Evolutionary conservation across 1,140 invertebrate genomes (phyloP), one percentile per base, ranked within the genome.

Genomic region (Varroa destructor): DNA sequence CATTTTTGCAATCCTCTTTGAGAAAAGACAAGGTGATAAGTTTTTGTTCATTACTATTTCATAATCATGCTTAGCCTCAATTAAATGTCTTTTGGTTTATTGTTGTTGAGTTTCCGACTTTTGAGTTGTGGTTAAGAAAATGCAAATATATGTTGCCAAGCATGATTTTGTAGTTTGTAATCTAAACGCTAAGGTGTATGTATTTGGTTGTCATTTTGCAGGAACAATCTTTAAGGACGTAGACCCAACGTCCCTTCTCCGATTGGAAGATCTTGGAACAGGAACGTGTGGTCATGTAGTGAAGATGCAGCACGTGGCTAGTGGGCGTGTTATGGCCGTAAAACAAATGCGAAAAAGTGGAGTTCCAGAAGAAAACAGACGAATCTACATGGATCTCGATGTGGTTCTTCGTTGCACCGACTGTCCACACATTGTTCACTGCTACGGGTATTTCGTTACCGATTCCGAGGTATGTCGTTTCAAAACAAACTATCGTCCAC

Each of bases 341-440:
- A 98, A 98, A 87, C 93, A 98, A 89, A 99, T 99, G 94, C 84
- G 94, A 73, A 85, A 93, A 56, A 95, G 93, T 8, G 91, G 93
- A 12, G 97, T 97, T 79, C 86, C 86, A 14, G 94, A 98, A 79
- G 95, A 98, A 81, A 96, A 94, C 73, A 97, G 97, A 81, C 85
- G 94, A 75, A 97, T 99, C 71, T 89, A 96, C 64, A 98, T 97
- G 92, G 96, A 99, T 82, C 83, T 99, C 74, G 93, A 97, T 79
- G 94, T 99, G 51, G 92, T 98, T 51, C 84, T 96, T 10, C 91
- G 96, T 76, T 96, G 91, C 58, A 89, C 96, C 76, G 93, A 95
- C 79, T 98, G 94, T 84, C 90, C 88, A 36, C 95, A 91, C 80
- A 99, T 99, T 76, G 95, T 98, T 71, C 87, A 93, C 79, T 99